Base-by-base conservation (phyloP, 2,113 vertebrate genomes). In the Patagioenas fasciata region DNA sequence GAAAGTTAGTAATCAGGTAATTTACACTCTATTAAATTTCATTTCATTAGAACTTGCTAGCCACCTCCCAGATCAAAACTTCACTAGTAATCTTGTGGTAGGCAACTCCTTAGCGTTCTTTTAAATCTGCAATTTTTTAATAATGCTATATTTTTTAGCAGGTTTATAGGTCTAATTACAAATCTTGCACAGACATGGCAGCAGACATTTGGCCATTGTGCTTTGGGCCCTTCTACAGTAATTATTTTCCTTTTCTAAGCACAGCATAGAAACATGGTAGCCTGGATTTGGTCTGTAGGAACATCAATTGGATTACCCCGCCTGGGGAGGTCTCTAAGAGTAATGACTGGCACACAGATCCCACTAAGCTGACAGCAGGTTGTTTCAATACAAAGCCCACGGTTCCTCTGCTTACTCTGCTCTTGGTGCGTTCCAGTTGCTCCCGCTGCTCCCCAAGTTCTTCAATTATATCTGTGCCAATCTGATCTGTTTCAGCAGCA, bases 361-460 rank as follows among this genome's bases (percentile, higher is more conserved):
- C 67, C 51, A 5, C 20, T 23, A 13, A 50, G 21, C 4, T 11
- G 31, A 24, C 13, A 4, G 0, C 18, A 32, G 26, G 21, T 3
- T 34, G 29, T 38, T 61, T 15, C 23, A 23, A 9, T 7, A 60
- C 80, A 18, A 0, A 0, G 31, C 12, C 74, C 24, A 1, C 28
- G 4, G 34, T 5, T 28, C 32, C 31, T 34, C 54, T 34, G 91
- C 99, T 98, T 80, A 99, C 99, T 93, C 99, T 97, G 96, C 97
- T 98, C 96, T 98, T 98, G 82, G 98, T 98, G 38, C 99, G 99
- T 66, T 99, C 99, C 97, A 99, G 97, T 54, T 99, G 99, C 17
- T 99, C 99, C 69, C 99, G 97, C 95, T 99, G 99, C 48, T 98
- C 99, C 26, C 99, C 99, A 1, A 99, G 98, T 56, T 99, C 99